Conservation (phyloP, 2,113 vertebrate genomes). For the Pachyramphus minor region DNA sequence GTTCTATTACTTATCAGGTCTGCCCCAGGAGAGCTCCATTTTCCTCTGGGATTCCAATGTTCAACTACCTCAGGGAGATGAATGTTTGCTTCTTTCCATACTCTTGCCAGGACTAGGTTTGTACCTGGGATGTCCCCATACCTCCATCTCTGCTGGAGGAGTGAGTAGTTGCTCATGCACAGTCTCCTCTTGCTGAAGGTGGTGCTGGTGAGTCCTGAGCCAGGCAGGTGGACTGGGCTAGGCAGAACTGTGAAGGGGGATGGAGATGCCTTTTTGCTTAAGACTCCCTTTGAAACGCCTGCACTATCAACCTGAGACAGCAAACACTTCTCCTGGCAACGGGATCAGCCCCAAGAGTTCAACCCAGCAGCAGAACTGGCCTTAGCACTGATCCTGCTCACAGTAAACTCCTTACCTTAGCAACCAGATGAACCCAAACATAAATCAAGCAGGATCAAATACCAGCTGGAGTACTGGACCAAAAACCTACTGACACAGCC, state of each 20-base stretch:
- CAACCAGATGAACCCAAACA: conserved; percentile 2
- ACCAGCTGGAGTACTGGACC: background rate
- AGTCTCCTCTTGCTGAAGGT: background rate
- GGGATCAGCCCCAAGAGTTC: background rate
- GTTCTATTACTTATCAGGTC: background rate
- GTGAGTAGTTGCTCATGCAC: accelerated
- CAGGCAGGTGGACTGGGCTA: too few relatives aligned
- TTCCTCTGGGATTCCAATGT: background rate
- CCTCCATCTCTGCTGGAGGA: background rate
- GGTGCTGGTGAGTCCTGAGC: background rate
- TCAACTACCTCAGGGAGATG: accelerated
- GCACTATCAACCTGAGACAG: background rate
- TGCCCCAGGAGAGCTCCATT: background rate
- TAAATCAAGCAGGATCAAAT: conserved; percentile 21
- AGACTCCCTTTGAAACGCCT: background rate
- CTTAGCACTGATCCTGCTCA: background rate
- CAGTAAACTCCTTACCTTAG: background rate
- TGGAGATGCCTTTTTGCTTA: background rate
- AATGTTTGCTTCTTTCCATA: background rate
- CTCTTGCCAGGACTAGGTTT: background rate
- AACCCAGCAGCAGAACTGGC: background rate
- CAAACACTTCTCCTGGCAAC: background rate
- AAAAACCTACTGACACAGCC: background rate
- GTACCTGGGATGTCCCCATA: background rate
- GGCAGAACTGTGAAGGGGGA: background rate